Evolutionary conservation across 2,888 invertebrate species (phyloP), one percentile per base, ranked within the genome.

Genomic region (Lasioglossum calceatum): DNA sequence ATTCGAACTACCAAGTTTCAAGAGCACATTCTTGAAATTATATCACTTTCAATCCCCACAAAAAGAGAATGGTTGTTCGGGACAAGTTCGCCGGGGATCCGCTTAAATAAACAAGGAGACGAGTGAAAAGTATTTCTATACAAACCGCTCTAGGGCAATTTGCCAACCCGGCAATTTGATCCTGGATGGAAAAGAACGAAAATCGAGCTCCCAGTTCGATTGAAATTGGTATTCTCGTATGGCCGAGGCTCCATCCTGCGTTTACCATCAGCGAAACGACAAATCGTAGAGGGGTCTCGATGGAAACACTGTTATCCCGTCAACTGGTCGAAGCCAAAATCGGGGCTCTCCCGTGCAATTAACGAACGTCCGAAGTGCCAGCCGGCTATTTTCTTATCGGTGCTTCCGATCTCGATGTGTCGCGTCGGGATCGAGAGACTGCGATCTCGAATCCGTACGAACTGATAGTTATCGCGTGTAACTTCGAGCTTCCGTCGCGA

Each of bases 351-450:
- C 44, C 7, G 5, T 4, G 16, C 78, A 80, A 80, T 85, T 80
- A 85, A 77, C 77, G 61, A 36, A 39, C 74, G 64, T 61, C 71
- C 39, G 19, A 50, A 32, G 64, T 71, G 58, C n/a, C 82, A 71
- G 32, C 42, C 80, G 77, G 42, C 73, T 70, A 86, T 86, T 85
- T 86, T 71, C 85, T 85, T 81, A 77, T 85, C 86, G 74, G 5
- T n/a, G 10, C 42, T 74, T 47, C 67, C 77, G 42, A 84, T 84
- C 84, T 78, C 74, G 36, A 36, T 74, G 19, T 27, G 70, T 16
- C 70, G 36, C 36, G 70, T 10, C 70, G 36, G 27, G 23, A 47
- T 16, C n/a, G 16, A 36, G 10, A 16, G 5, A 36, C 23, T 16
- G 54, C 78, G 70, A 42, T 74, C 47, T 47, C 50, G n/a, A 1